Evolutionary conservation across 2,888 invertebrate genomes (phyloP), one percentile per base, ranked within the genome.

Genomic region (Lingula anatina): DNA sequence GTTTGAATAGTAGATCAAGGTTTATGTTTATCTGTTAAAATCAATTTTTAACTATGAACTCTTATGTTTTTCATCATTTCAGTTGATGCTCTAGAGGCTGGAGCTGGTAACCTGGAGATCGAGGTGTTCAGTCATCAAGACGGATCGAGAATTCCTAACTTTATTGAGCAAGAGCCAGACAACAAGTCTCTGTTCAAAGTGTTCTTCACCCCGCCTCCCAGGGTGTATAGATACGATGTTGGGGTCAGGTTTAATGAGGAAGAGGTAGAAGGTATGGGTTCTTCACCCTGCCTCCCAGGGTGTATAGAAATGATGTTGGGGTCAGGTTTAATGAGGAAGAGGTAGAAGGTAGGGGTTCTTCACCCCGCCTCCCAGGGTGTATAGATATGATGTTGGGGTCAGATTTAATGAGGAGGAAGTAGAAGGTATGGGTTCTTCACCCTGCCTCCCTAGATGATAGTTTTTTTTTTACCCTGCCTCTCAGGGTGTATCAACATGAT

Each of bases 91-190:
- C 88, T 90, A 51, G 84, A 86, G 59, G 95, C 96, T n/a, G 92
- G 96, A 55, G 94, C 95, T 44, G 96, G 96, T 25, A 96, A 96
- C 78, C 81, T 96, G 70, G 96, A 97, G 80, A 96, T 97, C 47
- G 95, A 96, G 54, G 95, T 97, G 0, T n/a, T n/a, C n/a, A n/a
- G n/a, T n/a, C 93, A 94, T 0, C 94, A 95, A 2, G 92, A 89
- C 67, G 94, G 93, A 15, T 86, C 92, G 68, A 97, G 96, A 78
- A 95, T 97, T 18, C 96, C 96, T 9, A 97, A 97, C 80, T 96
- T 93, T 75, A 96, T 97, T 1, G 92, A 94, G 71, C 92, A 94
- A 71, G 95, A 96, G 81, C n/a, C n/a, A n/a, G n/a, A n/a, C n/a
- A n/a, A n/a, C n/a, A n/a, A n/a, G n/a, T n/a, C n/a, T n/a, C n/a